Base-by-base conservation (phyloP, 64 coral and sea anemone genomes). In the Platygyra sinensis region DNA sequence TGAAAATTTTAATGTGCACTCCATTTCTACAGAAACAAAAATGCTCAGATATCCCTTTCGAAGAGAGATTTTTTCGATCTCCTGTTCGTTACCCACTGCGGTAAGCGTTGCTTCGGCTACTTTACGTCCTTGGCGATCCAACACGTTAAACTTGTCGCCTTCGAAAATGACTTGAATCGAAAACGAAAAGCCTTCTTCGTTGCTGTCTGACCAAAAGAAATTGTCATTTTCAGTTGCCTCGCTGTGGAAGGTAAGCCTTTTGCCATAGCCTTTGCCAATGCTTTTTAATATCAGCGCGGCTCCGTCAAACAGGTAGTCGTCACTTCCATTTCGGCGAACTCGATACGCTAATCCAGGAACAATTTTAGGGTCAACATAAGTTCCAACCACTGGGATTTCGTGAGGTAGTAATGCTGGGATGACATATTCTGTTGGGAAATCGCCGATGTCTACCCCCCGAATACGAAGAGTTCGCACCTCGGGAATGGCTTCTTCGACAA, bases 191-290 rank as follows among this genome's bases (percentile, higher is more conserved):
- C 95, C 95, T 36, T 83, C 95, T 0, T 77, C 60, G 55, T 95
- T 95, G 52, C 95, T 96, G 62, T 96, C 95, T 69, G 95, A 96
- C 95, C 95, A 96, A 77, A 96, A 96, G 91, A 83, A 96, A 87
- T 96, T 96, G 18, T 93, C 88, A 73, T 93, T 90, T 49, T 90
- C 81, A 63, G 91, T 33, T 38, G 90, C 91, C 29, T 96, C 74
- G 17, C 91, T 92, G 63, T 96, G 75, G 64, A 96, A 96, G 1
- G 95, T 96, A 20, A 96, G 87, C 28, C 95, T 96, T 52, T 96
- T 96, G 0, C 95, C 95, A 51, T 96, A 96, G 36, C 95, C 95
- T 62, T 51, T 17, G 0, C 95, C 95, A 25, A 96, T 77, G 18
- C 75, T 83, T 12, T 90, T 84, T 0, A 96, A 51, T 17, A 83